Evolutionary conservation across 2,797 vertebrate species (phyloP).

Genomic region (Protonibea diacanthus): DNA sequence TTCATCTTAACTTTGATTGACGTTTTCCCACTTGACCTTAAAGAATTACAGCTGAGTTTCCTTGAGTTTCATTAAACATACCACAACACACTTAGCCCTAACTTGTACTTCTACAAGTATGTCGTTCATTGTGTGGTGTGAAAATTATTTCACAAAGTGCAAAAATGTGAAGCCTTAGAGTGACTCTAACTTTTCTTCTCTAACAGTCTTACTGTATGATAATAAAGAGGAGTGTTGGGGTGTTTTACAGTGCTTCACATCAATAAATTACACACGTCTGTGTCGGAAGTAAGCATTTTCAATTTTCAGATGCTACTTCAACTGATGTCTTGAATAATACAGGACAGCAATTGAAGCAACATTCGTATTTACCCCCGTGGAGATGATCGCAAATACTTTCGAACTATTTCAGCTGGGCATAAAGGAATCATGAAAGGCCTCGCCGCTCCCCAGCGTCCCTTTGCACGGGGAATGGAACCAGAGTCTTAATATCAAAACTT

Average conservation of each 20-base stretch:
- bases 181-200: conserved; percentile 42
- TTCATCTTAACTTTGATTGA: not conserved
- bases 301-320: conserved; percentile 75
- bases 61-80: not conserved
- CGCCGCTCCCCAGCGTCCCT: conserved; percentile 77
- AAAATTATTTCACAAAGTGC: conserved; percentile 45
- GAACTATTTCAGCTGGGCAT: conserved; percentile 81
- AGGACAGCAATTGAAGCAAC: conserved; percentile 74
- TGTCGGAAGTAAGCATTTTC: conserved; percentile 72
- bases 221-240: conserved; percentile 47
- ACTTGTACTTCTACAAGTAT: not conserved
- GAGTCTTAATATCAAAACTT: conserved; percentile 85
- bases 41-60: not conserved
- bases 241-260: conserved; percentile 73
- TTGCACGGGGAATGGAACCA: conserved; percentile 78
- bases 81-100: not conserved
- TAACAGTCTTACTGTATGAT: conserved; percentile 60
- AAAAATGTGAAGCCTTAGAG: conserved; percentile 28
- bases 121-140: conserved; percentile 1
- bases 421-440: conserved; percentile 84
- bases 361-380: conserved; percentile 76
- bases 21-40: not conserved
- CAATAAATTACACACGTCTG: conserved; percentile 76
- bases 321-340: conserved; percentile 79
- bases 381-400: conserved; percentile 82